Evolutionary conservation across 2,113 vertebrate species (phyloP).

Genomic region (Nannobrachium achirus): DNA sequence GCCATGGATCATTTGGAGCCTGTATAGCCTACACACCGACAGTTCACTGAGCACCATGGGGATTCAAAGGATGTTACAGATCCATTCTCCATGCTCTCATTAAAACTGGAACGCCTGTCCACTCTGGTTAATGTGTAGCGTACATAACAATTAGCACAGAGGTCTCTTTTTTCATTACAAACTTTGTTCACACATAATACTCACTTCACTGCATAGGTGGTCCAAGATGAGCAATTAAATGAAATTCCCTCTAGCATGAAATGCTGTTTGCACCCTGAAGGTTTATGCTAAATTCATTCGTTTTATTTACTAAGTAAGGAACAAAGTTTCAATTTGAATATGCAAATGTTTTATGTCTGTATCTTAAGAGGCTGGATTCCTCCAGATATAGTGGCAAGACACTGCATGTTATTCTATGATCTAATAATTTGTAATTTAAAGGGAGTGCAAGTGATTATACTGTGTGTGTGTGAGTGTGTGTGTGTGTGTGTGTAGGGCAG

Average conservation of each 20-base stretch:
- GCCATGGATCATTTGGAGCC: slow-evolving; percentile 53
- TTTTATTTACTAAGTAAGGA: background rate
- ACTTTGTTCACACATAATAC: slow-evolving; percentile 30
- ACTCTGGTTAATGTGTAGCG: slow-evolving; percentile 41
- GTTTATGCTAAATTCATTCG: background rate
- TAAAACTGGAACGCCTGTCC: slow-evolving; percentile 38
- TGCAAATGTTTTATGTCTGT: slow-evolving; percentile 11
- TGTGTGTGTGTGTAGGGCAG: no score
- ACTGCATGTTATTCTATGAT: background rate
- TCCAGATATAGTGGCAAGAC: background rate
- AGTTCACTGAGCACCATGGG: slow-evolving; percentile 19
- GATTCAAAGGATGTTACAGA: slow-evolving; percentile 29
- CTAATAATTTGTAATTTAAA: no score
- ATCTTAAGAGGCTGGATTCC: background rate
- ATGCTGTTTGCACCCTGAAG: background rate
- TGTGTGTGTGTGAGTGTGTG: no score
- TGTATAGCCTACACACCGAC: slow-evolving; percentile 46
- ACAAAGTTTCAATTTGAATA: background rate
- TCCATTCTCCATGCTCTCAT: slow-evolving; percentile 47
- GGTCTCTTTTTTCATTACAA: slow-evolving; percentile 42
- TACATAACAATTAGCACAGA: slow-evolving; percentile 45
- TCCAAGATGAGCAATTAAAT: slow-evolving; percentile 41
- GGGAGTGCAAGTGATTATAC: no score
- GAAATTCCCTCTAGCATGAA: slow-evolving; percentile 17
- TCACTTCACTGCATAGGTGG: slow-evolving; percentile 20